Evolutionary conservation across 2,797 vertebrate species (phyloP), one percentile per base, ranked within the genome.

Genomic region (Sebastes glaucus): DNA sequence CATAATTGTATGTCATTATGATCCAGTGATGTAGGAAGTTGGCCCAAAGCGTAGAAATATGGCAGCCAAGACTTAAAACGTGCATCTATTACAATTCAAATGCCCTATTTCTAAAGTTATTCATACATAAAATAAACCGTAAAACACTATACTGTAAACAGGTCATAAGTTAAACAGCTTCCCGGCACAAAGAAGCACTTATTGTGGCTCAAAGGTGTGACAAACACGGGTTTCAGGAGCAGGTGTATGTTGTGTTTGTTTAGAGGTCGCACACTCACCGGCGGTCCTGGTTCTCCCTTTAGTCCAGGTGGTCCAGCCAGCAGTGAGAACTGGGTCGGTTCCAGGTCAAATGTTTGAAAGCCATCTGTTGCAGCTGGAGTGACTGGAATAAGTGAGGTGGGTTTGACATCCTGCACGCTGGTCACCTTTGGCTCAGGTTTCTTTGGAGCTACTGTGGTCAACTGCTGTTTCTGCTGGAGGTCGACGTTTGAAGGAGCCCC

Each of bases 271-370:
- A 77, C 62, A 94, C 97, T 96, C 95, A 99, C 98, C 95, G 91
- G 94, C 55, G 92, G 92, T 92, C 98, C 98, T 74, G 94, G 96
- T 88, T 99, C 97, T 92, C 98, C 98, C 94, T 99, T 99, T 85
- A 93, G 88, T 76, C 97, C 97, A 8, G 96, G 96, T 92, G 95
- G 92, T 91, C 96, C 97, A 84, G 93, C 90, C 64, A 97, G 85
- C 88, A 97, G 89, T 0, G 97, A 96, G 91, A 97, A 97, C 0
- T 94, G 93, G 6, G 97, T 98, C n/a, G 97, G 95, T 74, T 95
- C 97, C n/a, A 95, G 86, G 80, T 97, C 93, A 77, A 97, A 97
- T 80, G 96, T 95, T 25, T 97, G 96, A 86, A 96, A 96, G 85
- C 93, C 95, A 59, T 97, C 96, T 9, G 94, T 95, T n/a, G 96